Conservation (phyloP, 1,140 invertebrate genomes). For the Phthorimaea operculella region DNA sequence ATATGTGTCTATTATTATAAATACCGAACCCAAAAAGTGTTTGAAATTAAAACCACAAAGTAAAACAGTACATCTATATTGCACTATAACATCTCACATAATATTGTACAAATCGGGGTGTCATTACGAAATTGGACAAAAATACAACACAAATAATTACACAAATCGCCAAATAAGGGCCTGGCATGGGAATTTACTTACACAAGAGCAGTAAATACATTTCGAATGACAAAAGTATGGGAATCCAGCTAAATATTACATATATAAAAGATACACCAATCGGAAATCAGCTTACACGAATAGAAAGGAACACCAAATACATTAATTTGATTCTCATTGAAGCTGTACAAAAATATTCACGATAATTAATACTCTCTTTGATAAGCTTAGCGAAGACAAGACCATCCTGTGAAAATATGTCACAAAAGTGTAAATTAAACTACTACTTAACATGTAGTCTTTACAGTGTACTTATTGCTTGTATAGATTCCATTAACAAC, state of each 20-base stretch:
- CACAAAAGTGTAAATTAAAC: slow-evolving; percentile 1
- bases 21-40: background rate
- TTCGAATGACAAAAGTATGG: background rate
- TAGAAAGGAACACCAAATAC: background rate
- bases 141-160: slow-evolving; percentile 18
- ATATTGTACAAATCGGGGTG: slow-evolving; percentile 49
- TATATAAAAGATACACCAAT: background rate
- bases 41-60: slow-evolving; percentile 33
- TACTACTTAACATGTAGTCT: slow-evolving; percentile 4
- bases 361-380: slow-evolving; percentile 12
- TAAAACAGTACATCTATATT: slow-evolving; percentile 66
- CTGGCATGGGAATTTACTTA: slow-evolving; percentile 13
- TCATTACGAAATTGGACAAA: slow-evolving; percentile 22
- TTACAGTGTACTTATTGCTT: slow-evolving; percentile 22
- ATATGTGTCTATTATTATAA: slow-evolving; percentile 8
- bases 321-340: slow-evolving; percentile 6
- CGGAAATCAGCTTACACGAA: background rate
- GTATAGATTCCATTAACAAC: slow-evolving; percentile 11
- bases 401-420: background rate
- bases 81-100: slow-evolving; percentile 65
- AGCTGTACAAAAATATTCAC: slow-evolving; percentile 21
- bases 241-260: background rate
- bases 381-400: slow-evolving; percentile 12
- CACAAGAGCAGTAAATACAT: slow-evolving; percentile 17
- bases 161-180: slow-evolving; percentile 18